Evolutionary conservation across 1,140 invertebrate species (phyloP).

Genomic region (Oryzaephilus surinamensis): DNA sequence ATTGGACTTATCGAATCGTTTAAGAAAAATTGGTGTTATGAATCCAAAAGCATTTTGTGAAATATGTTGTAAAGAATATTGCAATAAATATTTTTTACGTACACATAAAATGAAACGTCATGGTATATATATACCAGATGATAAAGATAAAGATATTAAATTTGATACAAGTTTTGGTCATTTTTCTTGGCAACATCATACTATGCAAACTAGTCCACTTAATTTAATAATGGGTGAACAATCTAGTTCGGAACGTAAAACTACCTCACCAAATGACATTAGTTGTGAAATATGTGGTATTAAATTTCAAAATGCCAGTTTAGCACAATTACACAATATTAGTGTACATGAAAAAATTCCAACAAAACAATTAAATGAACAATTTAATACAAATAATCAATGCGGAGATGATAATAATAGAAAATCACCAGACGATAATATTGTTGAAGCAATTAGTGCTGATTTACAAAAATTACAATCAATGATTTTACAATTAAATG

Average conservation of each 20-base stretch:
- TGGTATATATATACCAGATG: slow-evolving; percentile 52
- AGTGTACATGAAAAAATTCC: slow-evolving; percentile 28
- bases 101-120: slow-evolving; percentile 85
- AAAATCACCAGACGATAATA: no score
- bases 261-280: slow-evolving; percentile 35
- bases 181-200: slow-evolving; percentile 35
- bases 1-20: slow-evolving; percentile 54
- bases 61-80: slow-evolving; percentile 90
- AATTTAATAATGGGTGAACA: slow-evolving; percentile 50
- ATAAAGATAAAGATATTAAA: slow-evolving; percentile 37
- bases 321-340: slow-evolving; percentile 38
- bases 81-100: slow-evolving; percentile 87
- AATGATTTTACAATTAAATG: slow-evolving; percentile 84
- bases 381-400: slow-evolving; percentile 33
- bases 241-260: slow-evolving; percentile 27
- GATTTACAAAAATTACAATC: slow-evolving; percentile 81
- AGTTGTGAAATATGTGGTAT: slow-evolving; percentile 35
- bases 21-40: slow-evolving; percentile 66
- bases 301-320: slow-evolving; percentile 36
- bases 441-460: slow-evolving; percentile 57
- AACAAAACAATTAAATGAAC: slow-evolving; percentile 13
- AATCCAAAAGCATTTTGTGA: slow-evolving; percentile 88
- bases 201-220: slow-evolving; percentile 49
- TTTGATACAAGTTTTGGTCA: slow-evolving; percentile 34
- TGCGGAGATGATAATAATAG: no score